Evolutionary conservation across 2,888 invertebrate genomes (phyloP).

Genomic region (Temnothorax rugatulus): DNA sequence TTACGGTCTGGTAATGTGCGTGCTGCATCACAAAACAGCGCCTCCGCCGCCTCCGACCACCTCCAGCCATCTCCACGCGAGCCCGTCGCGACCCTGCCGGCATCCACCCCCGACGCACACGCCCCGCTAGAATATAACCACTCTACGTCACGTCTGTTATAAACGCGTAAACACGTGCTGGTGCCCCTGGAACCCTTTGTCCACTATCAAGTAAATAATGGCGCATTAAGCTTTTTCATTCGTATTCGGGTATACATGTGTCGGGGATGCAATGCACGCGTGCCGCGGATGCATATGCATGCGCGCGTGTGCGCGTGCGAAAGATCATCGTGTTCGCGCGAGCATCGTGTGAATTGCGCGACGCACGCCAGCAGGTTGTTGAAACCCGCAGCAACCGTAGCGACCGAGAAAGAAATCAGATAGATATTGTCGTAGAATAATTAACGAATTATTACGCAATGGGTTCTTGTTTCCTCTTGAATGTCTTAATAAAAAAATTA

Average conservation of each 20-base stretch:
- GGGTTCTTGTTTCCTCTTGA: slow-evolving; percentile 52
- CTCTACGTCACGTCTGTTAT: slow-evolving; percentile 85
- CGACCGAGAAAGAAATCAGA: slow-evolving; percentile 55
- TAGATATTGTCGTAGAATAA: slow-evolving; percentile 67
- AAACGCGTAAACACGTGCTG: slow-evolving; percentile 85
- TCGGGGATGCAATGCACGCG: slow-evolving; percentile 50
- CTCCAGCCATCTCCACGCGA: slow-evolving; percentile 52
- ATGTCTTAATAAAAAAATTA: not conserved
- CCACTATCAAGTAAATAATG: slow-evolving; percentile 86
- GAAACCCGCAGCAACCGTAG: slow-evolving; percentile 28
- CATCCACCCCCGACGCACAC: slow-evolving; percentile 64
- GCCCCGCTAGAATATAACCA: slow-evolving; percentile 76
- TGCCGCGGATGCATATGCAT: slow-evolving; percentile 57
- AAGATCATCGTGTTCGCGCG: slow-evolving; percentile 54
- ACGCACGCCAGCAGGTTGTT: slow-evolving; percentile 73
- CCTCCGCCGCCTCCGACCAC: slow-evolving; percentile 62
- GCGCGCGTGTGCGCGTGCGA: slow-evolving; percentile 44
- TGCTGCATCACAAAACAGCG: slow-evolving; percentile 81
- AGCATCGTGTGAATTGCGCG: slow-evolving; percentile 58
- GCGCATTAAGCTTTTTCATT: slow-evolving; percentile 86
- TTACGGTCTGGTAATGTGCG: slow-evolving; percentile 83
- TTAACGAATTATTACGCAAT: slow-evolving; percentile 54
- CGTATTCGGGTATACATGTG: slow-evolving; percentile 73
- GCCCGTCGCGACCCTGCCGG: slow-evolving; percentile 38
- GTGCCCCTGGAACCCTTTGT: slow-evolving; percentile 82